Conservation (phyloP, 2,113 vertebrate species). For the Edolisoma coerulescens region DNA sequence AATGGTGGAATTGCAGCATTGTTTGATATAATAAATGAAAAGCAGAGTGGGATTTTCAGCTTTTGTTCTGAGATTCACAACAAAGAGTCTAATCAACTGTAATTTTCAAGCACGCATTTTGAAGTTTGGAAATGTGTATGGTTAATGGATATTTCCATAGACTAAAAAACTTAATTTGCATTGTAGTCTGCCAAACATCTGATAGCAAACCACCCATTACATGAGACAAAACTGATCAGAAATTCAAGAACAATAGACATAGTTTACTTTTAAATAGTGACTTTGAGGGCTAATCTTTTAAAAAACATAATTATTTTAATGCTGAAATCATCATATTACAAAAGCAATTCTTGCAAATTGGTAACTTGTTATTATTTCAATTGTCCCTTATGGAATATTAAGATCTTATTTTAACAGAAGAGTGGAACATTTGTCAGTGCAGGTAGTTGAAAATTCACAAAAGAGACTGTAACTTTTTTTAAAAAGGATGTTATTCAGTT, state of each 20-base stretch:
- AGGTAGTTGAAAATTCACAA: background rate
- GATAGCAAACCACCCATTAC: background rate
- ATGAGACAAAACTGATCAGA: background rate
- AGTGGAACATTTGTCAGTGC: background rate
- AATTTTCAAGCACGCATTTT: constrained; percentile 48
- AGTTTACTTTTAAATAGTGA: background rate
- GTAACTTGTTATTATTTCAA: background rate
- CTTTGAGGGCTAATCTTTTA: background rate
- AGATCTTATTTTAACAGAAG: background rate
- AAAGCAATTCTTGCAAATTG: background rate
- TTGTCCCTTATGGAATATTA: background rate
- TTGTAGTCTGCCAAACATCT: constrained; percentile 25
- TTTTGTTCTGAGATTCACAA: constrained; percentile 38
- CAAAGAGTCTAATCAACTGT: constrained; percentile 32
- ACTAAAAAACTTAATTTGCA: constrained; percentile 15
- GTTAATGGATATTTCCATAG: background rate
- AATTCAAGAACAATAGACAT: background rate
- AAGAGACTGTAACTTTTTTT: accelerated
- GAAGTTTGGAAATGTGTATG: background rate
- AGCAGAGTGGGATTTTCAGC: background rate
- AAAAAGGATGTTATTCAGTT: background rate
- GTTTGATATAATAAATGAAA: constrained; percentile 49
- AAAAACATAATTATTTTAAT: background rate
- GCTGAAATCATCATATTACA: background rate
- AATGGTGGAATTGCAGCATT: background rate